A percentile compares a stretch with the other conserved stretches of the same genome.
Evolutionary conservation across 2,113 vertebrate species (phyloP).

Genomic region (Semicossyphus pulcher): DNA sequence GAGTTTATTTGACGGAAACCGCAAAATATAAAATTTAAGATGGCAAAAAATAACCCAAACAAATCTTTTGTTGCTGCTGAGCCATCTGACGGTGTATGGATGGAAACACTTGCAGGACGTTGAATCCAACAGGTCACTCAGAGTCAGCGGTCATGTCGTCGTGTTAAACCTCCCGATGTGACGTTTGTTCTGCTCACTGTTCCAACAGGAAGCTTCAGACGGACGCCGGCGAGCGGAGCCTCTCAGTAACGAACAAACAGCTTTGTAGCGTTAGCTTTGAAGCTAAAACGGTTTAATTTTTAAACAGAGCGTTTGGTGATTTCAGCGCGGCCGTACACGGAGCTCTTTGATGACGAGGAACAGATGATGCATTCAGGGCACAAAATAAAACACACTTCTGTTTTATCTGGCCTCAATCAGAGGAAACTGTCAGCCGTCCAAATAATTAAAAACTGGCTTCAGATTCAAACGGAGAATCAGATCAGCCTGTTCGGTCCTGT

Average conservation of each 20-base stretch:
- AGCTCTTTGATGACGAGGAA: slow-evolving; percentile 62
- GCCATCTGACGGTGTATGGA: too few relatives aligned
- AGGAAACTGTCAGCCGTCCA: slow-evolving; percentile 22
- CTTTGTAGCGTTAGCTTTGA: slow-evolving; percentile 68
- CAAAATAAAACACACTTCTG: slow-evolving; percentile 38
- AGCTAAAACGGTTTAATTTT: slow-evolving; percentile 67
- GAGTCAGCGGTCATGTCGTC: too few relatives aligned
- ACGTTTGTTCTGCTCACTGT: not conserved
- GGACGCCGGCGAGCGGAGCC: not conserved
- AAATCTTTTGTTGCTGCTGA: too few relatives aligned
- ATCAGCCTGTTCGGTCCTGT: not conserved
- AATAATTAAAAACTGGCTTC: slow-evolving; percentile 25
- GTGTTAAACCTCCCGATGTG: not conserved
- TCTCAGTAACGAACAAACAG: slow-evolving; percentile 68
- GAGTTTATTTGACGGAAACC: too few relatives aligned
- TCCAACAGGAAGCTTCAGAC: too few relatives aligned
- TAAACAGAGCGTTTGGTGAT: slow-evolving; percentile 54
- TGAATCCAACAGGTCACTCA: too few relatives aligned
- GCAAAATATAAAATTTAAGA: too few relatives aligned
- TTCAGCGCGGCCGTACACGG: too few relatives aligned
- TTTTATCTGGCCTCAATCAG: slow-evolving; percentile 30
- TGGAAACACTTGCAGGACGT: too few relatives aligned
- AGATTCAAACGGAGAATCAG: slow-evolving; percentile 22
- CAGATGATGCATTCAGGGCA: slow-evolving; percentile 31
- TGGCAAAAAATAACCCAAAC: too few relatives aligned